Evolutionary conservation across 2,113 vertebrate genomes (phyloP).

Genomic region (Eonycteris spelaea): DNA sequence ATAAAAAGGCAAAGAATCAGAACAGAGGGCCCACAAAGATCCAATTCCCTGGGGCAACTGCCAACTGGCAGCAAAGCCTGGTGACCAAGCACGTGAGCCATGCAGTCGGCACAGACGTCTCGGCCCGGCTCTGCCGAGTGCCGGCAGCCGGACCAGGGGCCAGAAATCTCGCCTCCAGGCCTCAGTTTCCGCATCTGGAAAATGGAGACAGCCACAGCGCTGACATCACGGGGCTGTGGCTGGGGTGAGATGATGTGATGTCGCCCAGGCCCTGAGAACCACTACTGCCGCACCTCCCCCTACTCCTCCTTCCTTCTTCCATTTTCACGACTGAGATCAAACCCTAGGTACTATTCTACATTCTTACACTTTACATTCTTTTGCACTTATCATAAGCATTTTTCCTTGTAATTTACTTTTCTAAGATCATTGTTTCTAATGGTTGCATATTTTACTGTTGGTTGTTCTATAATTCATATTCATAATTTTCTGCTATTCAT

Average conservation of each 20-base stretch:
- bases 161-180: neutral
- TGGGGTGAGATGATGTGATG: accelerated
- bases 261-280: no score
- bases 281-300: neutral
- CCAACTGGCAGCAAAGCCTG: neutral
- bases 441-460: neutral
- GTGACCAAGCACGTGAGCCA: neutral
- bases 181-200: neutral
- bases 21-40: slow-evolving; percentile 29
- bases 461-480: neutral
- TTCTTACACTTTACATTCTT: no score
- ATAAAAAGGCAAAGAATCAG: slow-evolving; percentile 30
- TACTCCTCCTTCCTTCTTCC: neutral
- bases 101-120: accelerated
- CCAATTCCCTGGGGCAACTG: neutral
- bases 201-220: accelerated
- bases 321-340: neutral
- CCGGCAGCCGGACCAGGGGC: no score
- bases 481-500: neutral
- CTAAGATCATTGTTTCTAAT: neutral
- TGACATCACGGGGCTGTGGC: neutral
- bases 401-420: neutral
- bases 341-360: neutral
- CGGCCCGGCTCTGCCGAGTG: accelerated
- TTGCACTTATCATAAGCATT: neutral